Percentiles rank a stretch among this genome's conserved stretches.
These are phyloP conservation scores for Nothura maculosa DNA, from an alignment of 2,797 vertebrate genomes.

Conservation along the genomic window DNA sequence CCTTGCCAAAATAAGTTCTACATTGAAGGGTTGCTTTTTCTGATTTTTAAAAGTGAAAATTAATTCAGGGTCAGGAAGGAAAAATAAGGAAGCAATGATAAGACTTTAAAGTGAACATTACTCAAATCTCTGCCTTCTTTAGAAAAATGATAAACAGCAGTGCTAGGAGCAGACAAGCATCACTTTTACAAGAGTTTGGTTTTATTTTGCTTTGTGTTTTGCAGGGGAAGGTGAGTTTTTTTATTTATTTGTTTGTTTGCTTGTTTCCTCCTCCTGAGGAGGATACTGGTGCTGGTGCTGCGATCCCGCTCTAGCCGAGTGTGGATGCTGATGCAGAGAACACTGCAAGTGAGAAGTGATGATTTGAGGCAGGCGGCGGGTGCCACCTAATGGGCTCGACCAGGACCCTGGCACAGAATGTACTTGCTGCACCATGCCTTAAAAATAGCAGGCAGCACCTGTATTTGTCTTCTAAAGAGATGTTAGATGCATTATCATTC, in stretches of 20 bases:
- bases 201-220: background rate
- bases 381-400: constrained; percentile 45
- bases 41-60: background rate
- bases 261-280: background rate
- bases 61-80: background rate
- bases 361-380: background rate
- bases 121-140: background rate
- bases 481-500: background rate
- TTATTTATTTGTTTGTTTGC: background rate
- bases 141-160: background rate
- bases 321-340: too few relatives aligned
- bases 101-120: background rate
- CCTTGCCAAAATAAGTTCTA: background rate
- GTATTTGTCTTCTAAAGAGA: background rate
- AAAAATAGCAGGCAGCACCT: too few relatives aligned
- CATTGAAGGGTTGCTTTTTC: rapidly evolving
- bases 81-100: background rate
- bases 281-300: background rate
- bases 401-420: too few relatives aligned
- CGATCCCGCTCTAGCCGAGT: background rate
- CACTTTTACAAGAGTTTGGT: background rate
- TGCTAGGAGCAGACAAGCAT: background rate
- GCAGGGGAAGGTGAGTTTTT: too few relatives aligned
- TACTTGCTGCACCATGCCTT: too few relatives aligned
- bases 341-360: too few relatives aligned